A percentile compares a stretch with the other conserved stretches of the same genome.
These are phyloP conservation scores for Meleagris gallopavo DNA, from an alignment of 2,113 vertebrate genomes.

Conservation along the genomic window DNA sequence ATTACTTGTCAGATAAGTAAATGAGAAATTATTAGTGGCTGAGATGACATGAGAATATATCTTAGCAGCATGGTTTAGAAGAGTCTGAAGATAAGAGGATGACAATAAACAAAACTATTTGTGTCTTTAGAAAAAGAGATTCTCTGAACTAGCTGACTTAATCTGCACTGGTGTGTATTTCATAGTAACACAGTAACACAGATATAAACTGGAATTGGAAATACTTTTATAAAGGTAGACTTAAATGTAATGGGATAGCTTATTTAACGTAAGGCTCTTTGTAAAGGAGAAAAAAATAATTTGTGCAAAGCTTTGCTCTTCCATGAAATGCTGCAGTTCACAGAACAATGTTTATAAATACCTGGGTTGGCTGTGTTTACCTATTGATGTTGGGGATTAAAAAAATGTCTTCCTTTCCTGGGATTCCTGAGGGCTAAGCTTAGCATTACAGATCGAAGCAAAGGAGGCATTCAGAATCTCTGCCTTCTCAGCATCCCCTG, in stretches of 20 bases:
- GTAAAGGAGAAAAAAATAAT: not conserved
- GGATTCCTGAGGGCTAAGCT: too few species aligned
- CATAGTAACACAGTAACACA: fast-evolving
- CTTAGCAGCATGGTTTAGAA: not conserved
- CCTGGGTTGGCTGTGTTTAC: fast-evolving
- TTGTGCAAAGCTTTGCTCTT: not conserved
- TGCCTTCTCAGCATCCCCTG: too few species aligned
- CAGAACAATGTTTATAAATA: not conserved
- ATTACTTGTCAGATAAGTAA: not conserved
- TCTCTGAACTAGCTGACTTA: not conserved
- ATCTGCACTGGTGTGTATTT: not conserved
- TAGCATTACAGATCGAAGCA: too few species aligned
- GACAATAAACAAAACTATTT: not conserved
- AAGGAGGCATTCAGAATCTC: too few species aligned
- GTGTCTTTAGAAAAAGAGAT: not conserved
- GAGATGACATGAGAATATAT: not conserved
- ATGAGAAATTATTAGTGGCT: not conserved
- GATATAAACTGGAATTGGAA: not conserved
- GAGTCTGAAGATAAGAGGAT: not conserved
- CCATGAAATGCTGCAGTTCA: not conserved
- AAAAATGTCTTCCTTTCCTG: not conserved
- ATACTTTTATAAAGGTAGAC: not conserved
- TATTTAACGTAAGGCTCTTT: not conserved
- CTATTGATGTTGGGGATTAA: not conserved
- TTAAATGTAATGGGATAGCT: not conserved